These are phyloP conservation scores for Arrhamphus sclerolepis DNA, from an alignment of 2,797 vertebrate species.

Conservation along the genomic window DNA sequence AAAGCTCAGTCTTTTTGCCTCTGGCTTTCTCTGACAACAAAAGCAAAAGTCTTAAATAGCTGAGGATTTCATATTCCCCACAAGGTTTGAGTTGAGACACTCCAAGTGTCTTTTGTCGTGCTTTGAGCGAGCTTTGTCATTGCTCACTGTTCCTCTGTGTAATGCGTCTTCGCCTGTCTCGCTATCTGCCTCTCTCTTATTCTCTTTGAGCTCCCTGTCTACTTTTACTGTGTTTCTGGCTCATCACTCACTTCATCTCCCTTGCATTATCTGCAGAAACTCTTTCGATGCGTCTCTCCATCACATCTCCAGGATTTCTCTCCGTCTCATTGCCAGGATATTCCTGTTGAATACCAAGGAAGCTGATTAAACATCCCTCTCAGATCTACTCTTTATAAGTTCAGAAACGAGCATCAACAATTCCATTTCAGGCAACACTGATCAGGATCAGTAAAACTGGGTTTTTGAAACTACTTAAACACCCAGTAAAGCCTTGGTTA, in stretches of 20 bases:
- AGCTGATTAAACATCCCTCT: too few relatives aligned
- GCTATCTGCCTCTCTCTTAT: conserved; percentile 23
- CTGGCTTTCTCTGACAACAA: background rate
- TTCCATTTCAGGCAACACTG: too few relatives aligned
- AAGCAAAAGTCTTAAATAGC: conserved; percentile 6
- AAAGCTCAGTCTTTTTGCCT: background rate
- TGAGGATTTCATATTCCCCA: conserved; percentile 16
- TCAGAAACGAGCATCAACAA: too few relatives aligned
- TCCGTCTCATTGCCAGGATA: background rate
- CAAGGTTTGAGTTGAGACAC: conserved; percentile 23
- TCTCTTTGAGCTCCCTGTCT: conserved; percentile 9
- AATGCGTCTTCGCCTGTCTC: conserved; percentile 24
- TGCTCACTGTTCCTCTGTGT: conserved; percentile 22
- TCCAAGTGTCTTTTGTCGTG: conserved; percentile 34
- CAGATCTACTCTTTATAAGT: too few relatives aligned
- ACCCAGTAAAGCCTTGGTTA: conserved; percentile 26
- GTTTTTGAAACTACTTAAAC: conserved; percentile 31
- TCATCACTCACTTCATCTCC: conserved; percentile 30
- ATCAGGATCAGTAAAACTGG: background rate
- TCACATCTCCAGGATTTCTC: background rate
- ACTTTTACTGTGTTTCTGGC: background rate
- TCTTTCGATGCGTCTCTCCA: conserved; percentile 1
- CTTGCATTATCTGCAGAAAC: conserved; percentile 4
- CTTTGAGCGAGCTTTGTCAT: conserved; percentile 30
- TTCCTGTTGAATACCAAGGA: too few relatives aligned